These are phyloP conservation scores for Nebria salina DNA, from an alignment of 2,888 invertebrate species.

Conservation along the genomic window DNA sequence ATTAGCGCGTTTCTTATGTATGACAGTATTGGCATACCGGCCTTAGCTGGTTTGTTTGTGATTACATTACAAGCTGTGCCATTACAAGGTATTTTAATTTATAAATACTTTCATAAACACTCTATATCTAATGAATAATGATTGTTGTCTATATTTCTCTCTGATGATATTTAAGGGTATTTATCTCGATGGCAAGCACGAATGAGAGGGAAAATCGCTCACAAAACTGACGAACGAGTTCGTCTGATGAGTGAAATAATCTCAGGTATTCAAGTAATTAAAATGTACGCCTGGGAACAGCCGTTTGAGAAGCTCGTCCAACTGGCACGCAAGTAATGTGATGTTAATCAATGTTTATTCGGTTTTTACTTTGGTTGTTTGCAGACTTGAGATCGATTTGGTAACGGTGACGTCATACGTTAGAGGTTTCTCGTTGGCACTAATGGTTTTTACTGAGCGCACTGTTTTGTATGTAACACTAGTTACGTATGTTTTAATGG, in stretches of 20 bases:
- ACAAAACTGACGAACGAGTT: slow-evolving; percentile 72
- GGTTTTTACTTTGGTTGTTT: slow-evolving; percentile 41
- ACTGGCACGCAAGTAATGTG: slow-evolving; percentile 68
- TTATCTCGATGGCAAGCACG: slow-evolving; percentile 63
- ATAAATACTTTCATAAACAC: neutral
- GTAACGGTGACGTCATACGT: slow-evolving; percentile 74
- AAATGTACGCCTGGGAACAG: slow-evolving; percentile 83
- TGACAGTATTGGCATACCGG: slow-evolving; percentile 65
- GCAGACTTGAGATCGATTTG: slow-evolving; percentile 75
- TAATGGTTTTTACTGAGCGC: slow-evolving; percentile 84
- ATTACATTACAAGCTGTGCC: slow-evolving; percentile 66
- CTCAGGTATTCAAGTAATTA: slow-evolving; percentile 77
- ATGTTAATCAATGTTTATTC: neutral
- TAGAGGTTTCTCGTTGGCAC: slow-evolving; percentile 71
- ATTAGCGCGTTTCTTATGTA: slow-evolving; percentile 72
- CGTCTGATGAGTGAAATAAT: slow-evolving; percentile 80
- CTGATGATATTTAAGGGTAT: slow-evolving; percentile 58
- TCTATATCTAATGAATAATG: no score
- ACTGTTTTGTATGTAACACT: slow-evolving; percentile 85
- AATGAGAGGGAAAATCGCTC: slow-evolving; percentile 63
- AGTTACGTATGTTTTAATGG: slow-evolving; percentile 77
- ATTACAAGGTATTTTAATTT: slow-evolving; percentile 62
- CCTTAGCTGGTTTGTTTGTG: slow-evolving; percentile 70
- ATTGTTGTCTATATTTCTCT: no score
- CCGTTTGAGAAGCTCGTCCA: slow-evolving; percentile 73